Evolutionary conservation across 2,888 invertebrate genomes (phyloP).

Genomic region (Cheilosia urbana): DNA sequence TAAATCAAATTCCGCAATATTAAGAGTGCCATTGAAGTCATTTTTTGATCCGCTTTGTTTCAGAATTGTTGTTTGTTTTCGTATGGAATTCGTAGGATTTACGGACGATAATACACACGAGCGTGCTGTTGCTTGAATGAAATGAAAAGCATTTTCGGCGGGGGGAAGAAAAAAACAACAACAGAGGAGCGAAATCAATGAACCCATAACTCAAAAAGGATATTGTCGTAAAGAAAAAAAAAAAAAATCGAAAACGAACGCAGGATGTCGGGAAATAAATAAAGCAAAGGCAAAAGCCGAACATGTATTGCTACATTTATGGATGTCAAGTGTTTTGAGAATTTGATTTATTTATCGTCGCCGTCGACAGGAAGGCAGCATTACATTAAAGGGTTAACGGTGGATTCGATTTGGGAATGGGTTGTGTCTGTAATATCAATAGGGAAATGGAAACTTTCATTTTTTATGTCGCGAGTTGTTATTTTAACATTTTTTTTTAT

Average conservation of each 20-base stretch:
- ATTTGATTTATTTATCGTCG: conserved; percentile 64
- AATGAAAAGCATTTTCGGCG: conserved; percentile 10
- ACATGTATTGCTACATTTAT: conserved; percentile 66
- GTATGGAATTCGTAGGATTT: conserved; percentile 46
- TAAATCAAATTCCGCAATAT: conserved; percentile 62
- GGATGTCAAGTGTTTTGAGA: conserved; percentile 66
- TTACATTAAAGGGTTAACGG: conserved; percentile 60
- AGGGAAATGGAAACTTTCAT: neutral
- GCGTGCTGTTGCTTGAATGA: conserved; percentile 47
- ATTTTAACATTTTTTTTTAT: neutral
- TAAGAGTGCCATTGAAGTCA: conserved; percentile 60
- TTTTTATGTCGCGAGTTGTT: neutral
- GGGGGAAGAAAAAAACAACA: conserved; percentile 13
- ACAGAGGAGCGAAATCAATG: conserved; percentile 54
- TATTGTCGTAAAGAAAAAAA: conserved; percentile 56
- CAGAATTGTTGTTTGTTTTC: conserved; percentile 21
- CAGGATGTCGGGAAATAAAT: conserved; percentile 51
- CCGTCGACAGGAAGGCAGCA: conserved; percentile 4
- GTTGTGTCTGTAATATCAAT: neutral
- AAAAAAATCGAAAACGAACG: conserved; percentile 10
- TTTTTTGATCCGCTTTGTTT: conserved; percentile 38
- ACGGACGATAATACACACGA: conserved; percentile 53
- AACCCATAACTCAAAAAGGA: conserved; percentile 65
- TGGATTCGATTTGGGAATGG: conserved; percentile 11
- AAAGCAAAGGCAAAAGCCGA: conserved; percentile 44